These are phyloP conservation scores for Ophioninae sp. DNA, from an alignment of 2,888 invertebrate species.

Conservation along the genomic window DNA sequence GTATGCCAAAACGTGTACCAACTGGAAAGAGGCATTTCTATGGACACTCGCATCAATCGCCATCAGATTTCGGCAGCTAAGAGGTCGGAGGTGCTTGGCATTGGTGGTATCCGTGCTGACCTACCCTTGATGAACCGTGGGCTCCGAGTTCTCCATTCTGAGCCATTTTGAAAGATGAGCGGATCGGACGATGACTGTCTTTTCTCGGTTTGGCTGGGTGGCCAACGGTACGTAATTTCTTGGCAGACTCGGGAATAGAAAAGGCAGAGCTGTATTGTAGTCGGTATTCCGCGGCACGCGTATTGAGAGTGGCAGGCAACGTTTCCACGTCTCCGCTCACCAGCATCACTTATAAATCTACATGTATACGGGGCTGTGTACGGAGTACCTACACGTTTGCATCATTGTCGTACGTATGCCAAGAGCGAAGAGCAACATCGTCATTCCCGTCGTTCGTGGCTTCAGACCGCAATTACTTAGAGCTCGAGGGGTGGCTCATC, in stretches of 20 bases:
- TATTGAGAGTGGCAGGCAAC: slow-evolving; percentile 63
- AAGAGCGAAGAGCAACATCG: slow-evolving; percentile 48
- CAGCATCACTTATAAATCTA: slow-evolving; percentile 33
- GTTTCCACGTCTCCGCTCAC: slow-evolving; percentile 60
- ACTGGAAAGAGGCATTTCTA: not conserved
- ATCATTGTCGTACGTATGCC: slow-evolving; percentile 44
- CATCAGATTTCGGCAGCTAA: not conserved
- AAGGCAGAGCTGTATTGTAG: slow-evolving; percentile 38
- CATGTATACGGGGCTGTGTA: slow-evolving; percentile 1
- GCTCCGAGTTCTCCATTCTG: too few species aligned
- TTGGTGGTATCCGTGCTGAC: not conserved
- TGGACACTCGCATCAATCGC: not conserved
- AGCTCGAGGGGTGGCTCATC: slow-evolving; percentile 57
- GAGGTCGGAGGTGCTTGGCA: not conserved
- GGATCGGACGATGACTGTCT: not conserved
- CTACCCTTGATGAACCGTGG: not conserved
- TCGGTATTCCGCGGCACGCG: slow-evolving; percentile 39
- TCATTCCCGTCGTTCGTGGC: slow-evolving; percentile 50
- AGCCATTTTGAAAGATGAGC: not conserved
- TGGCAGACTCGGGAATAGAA: slow-evolving; percentile 32
- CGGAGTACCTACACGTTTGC: too few species aligned
- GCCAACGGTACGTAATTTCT: not conserved
- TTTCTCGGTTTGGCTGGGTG: not conserved
- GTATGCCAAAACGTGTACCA: not conserved
- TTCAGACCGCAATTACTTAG: slow-evolving; percentile 70